These are phyloP conservation scores for Tetragonula clypearis DNA, from an alignment of 1,140 invertebrate species.

Conservation along the genomic window DNA sequence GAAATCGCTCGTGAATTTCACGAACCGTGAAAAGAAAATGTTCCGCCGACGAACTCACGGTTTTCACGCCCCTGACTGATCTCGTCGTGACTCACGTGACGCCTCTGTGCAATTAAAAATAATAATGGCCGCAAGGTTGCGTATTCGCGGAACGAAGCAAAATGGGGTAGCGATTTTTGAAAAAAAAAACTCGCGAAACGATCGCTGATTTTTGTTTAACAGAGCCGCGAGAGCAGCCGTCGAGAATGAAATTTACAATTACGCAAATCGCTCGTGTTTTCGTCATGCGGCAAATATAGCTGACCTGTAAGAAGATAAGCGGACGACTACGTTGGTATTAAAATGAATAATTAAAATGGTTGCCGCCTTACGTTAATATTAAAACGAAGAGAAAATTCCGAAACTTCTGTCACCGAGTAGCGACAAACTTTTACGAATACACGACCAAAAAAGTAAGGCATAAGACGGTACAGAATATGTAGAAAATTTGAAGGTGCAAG, in stretches of 20 bases:
- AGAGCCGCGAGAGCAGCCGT: neutral
- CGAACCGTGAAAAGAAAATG: conserved; percentile 38
- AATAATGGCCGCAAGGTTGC: conserved; percentile 13
- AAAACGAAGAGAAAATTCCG: neutral
- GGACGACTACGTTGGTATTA: neutral
- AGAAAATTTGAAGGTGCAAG: no score
- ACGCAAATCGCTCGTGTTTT: neutral
- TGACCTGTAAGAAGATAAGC: neutral
- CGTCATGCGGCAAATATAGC: neutral
- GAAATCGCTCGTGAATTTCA: neutral
- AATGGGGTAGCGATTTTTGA: neutral
- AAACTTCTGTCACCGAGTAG: no score
- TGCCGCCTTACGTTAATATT: neutral
- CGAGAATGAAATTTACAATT: neutral
- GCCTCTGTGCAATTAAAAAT: conserved; percentile 44
- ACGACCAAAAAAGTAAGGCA: no score
- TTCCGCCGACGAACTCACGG: neutral
- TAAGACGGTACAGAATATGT: no score
- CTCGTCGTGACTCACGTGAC: conserved; percentile 17
- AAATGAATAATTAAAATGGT: neutral
- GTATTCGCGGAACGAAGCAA: neutral
- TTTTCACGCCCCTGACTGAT: conserved; percentile 18
- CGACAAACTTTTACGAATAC: no score
- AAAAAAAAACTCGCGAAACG: neutral
- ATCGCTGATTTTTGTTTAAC: neutral